A percentile compares a stretch with the other conserved stretches of the same genome.
These are phyloP conservation scores for Drosophila neocordata DNA, from an alignment of 1,140 invertebrate genomes.

Conservation along the genomic window DNA sequence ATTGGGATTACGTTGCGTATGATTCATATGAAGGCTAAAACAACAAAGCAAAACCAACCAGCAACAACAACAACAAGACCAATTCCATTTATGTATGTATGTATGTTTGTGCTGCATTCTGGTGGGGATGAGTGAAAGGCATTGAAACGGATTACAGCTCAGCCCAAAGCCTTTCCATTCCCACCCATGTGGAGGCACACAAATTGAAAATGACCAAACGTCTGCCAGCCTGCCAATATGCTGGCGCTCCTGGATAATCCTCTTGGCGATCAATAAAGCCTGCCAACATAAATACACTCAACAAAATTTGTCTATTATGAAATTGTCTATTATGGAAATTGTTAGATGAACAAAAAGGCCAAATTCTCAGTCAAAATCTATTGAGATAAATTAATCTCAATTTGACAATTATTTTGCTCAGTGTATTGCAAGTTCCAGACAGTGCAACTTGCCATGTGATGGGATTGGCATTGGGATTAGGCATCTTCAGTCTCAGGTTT, in stretches of 20 bases:
- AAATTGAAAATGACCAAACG: conserved; percentile 76
- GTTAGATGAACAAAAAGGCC: too few species aligned
- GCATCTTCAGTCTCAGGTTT: conserved; percentile 50
- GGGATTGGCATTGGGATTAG: conserved; percentile 76
- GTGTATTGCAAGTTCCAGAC: conserved; percentile 20
- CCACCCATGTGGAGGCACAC: conserved; percentile 29
- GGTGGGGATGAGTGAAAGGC: conserved; percentile 33
- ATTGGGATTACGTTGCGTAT: conserved; percentile 81
- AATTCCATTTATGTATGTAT: conserved; percentile 38
- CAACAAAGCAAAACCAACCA: conserved; percentile 66
- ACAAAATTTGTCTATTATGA: conserved; percentile 17
- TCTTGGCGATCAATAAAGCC: conserved; percentile 75
- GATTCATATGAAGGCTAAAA: conserved; percentile 79
- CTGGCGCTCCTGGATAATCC: conserved; percentile 70
- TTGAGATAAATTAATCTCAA: background rate
- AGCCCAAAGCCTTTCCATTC: conserved; percentile 27
- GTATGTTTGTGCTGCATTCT: conserved; percentile 56
- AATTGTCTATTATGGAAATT: background rate
- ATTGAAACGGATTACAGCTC: conserved; percentile 76
- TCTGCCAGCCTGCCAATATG: conserved; percentile 64
- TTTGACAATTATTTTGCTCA: conserved; percentile 29
- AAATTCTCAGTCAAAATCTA: too few species aligned
- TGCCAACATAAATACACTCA: conserved; percentile 27
- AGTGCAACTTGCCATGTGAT: conserved; percentile 62
- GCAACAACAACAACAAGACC: conserved; percentile 29